These are phyloP conservation scores for Halcyon leucocephala DNA, from an alignment of 2,797 vertebrate species.

Conservation along the genomic window DNA sequence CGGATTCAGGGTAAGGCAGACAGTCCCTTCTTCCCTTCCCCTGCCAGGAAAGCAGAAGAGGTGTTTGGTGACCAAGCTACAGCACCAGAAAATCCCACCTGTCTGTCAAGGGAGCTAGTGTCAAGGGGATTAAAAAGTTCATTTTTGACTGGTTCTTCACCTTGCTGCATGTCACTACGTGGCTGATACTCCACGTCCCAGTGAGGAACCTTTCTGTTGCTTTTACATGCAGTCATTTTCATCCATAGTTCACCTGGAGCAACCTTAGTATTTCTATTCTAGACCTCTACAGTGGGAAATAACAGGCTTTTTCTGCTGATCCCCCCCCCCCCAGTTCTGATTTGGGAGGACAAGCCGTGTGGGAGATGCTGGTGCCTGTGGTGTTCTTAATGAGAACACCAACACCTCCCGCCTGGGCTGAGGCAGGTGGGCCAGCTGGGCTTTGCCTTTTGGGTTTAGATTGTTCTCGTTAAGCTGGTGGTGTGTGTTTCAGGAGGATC, in stretches of 20 bases:
- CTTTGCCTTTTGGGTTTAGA: neutral
- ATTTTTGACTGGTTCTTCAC: neutral
- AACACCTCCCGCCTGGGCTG: neutral
- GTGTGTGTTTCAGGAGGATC: conserved; percentile 74
- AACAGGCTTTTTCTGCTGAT: neutral
- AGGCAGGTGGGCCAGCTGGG: neutral
- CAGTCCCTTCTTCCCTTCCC: neutral
- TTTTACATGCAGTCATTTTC: neutral
- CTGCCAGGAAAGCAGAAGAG: neutral
- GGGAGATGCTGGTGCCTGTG: neutral
- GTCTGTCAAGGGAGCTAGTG: neutral
- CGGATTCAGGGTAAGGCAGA: conserved; percentile 73
- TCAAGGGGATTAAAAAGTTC: neutral
- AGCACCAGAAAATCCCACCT: neutral
- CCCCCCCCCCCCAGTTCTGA: neutral
- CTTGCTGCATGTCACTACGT: neutral
- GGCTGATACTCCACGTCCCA: neutral
- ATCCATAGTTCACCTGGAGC: neutral
- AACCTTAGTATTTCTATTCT: neutral
- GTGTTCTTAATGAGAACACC: neutral
- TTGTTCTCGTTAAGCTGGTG: neutral
- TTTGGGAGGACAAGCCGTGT: neutral
- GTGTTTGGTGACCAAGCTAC: neutral
- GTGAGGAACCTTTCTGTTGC: neutral
- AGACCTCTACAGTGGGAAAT: neutral